Evolutionary conservation across 2,797 vertebrate species (phyloP), one percentile per base, ranked within the genome.

Genomic region (Lacerta agilis): DNA sequence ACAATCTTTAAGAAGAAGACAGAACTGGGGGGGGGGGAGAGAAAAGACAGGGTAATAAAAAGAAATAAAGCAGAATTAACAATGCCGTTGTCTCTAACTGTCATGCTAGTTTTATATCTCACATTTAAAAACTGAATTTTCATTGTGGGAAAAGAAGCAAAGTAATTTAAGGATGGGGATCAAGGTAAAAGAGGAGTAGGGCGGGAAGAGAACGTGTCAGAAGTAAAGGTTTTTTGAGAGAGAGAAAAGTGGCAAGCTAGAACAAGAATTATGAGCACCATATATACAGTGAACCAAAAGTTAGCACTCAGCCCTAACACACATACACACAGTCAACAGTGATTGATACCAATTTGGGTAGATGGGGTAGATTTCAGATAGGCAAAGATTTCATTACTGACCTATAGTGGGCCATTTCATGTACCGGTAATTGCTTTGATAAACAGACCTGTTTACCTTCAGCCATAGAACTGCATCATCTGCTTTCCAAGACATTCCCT

Each of bases 81-180:
- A 81, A 73, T 73, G 79, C 36, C 7, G 49, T 13, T 29, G 29
- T 72, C 49, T 80, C 67, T 67, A 87, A 73, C 80, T 81, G 69
- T 43, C 38, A 73, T 75, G 11, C 79, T 23, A 43, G 55, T 58
- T 64, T 64, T 87, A 87, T 81, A 81, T 81, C 81, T 81, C 69
- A 33, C 86, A 27, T 64, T 77, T 73, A 43, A 87, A 81, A 61
- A 43, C 15, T 87, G 36, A 81, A 81, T 80, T 86, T 83, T 83
- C 43, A 11, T n/a, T 83, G 67, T 23, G 29, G 43, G 23, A 15
- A 71, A 41, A 71, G 25, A 17, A 71, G 41, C 67, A 49, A 33
- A 33, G 25, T 18, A 55, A 72, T 72, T 83, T 71, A 66, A 41
- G 25, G 18, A 76, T 27, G 3, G 17, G 36, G 64, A 85, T 64